Percentiles rank a stretch among this genome's conserved stretches.
Evolutionary conservation across 2,888 invertebrate species (phyloP).

Genomic region (Penaeus monodon): DNA sequence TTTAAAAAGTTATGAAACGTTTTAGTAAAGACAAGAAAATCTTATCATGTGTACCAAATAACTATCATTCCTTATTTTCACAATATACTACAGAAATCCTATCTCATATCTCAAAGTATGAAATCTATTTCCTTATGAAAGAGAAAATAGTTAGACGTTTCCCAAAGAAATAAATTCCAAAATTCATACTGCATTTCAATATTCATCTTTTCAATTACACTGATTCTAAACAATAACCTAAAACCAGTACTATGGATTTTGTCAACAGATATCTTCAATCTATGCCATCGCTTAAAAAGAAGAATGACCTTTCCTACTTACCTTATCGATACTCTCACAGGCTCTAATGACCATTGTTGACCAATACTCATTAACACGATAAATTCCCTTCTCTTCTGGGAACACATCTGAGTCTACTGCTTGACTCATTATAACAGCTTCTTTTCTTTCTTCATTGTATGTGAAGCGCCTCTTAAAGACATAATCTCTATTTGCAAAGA

Average conservation of each 20-base stretch:
- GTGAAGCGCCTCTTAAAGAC: conserved; percentile 81
- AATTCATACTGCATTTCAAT: no score
- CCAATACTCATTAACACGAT: conserved; percentile 85
- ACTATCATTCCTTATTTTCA: no score
- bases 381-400: conserved; percentile 78
- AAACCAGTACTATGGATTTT: no score
- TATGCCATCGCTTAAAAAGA: no score
- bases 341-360: conserved; percentile 88
- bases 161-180: no score
- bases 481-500: conserved; percentile 89
- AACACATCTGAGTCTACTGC: conserved; percentile 75
- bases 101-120: no score
- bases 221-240: no score
- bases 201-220: no score
- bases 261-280: no score
- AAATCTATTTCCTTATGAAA: no score
- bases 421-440: conserved; percentile 77
- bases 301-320: conserved; percentile 53
- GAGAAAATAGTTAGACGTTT: no score
- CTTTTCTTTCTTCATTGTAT: conserved; percentile 74
- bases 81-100: no score
- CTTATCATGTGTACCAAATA: not conserved
- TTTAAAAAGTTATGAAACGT: not conserved
- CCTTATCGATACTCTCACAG: conserved; percentile 74
- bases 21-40: not conserved